These are phyloP conservation scores for Carduelis carduelis DNA, from an alignment of 2,797 vertebrate species.

Conservation along the genomic window DNA sequence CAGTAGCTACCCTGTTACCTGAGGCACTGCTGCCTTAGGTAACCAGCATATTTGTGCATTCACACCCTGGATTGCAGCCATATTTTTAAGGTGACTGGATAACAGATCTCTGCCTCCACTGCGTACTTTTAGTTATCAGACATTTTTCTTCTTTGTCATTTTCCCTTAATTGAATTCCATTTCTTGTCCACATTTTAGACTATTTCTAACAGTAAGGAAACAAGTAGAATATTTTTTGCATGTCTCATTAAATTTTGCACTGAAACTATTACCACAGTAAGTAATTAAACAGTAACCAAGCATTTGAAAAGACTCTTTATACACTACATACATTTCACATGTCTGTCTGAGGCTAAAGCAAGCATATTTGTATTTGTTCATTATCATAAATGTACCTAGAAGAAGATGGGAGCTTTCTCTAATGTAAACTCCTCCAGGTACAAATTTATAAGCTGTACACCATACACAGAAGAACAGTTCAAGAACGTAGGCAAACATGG, in stretches of 20 bases:
- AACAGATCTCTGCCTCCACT: background rate
- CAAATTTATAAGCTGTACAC: slow-evolving; percentile 80
- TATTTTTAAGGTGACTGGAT: background rate
- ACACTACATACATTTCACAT: background rate
- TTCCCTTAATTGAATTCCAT: background rate
- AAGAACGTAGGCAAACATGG: slow-evolving; percentile 66
- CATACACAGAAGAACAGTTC: slow-evolving; percentile 73
- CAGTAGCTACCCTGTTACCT: background rate
- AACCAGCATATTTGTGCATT: background rate
- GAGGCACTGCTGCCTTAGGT: background rate
- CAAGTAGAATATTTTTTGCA: background rate
- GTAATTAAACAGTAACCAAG: background rate
- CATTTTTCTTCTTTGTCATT: background rate
- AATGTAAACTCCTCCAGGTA: slow-evolving; percentile 71
- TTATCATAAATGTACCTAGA: slow-evolving; percentile 61
- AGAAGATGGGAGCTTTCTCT: slow-evolving; percentile 77
- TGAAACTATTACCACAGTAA: background rate
- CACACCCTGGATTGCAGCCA: background rate
- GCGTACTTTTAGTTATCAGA: background rate
- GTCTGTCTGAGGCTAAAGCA: background rate
- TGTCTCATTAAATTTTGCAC: background rate
- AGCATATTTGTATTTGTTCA: background rate
- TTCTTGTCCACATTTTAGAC: background rate
- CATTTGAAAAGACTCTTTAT: background rate
- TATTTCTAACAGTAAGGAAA: background rate